Percentiles rank a stretch among this genome's conserved stretches.
Evolutionary conservation across 2,888 invertebrate species (phyloP).

Genomic region (Apamea crenata): DNA sequence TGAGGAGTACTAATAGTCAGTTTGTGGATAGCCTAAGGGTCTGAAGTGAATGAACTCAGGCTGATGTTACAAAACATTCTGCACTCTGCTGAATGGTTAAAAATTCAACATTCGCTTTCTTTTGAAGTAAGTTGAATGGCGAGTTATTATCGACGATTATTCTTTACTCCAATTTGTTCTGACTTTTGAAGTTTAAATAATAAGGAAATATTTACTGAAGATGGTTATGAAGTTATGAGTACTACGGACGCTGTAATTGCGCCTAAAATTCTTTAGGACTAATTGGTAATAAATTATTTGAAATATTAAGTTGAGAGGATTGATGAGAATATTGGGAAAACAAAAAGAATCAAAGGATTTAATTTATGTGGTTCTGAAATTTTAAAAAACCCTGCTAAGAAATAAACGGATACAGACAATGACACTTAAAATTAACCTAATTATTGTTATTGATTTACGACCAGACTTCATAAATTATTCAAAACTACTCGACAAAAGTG

Average conservation of each 20-base stretch:
- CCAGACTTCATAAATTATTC: constrained; percentile 31
- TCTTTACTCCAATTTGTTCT: constrained; percentile 56
- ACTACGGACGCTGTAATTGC: constrained; percentile 21
- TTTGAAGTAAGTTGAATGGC: constrained; percentile 71
- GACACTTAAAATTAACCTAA: constrained; percentile 18
- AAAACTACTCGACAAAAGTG: constrained; percentile 27
- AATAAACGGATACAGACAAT: not conserved
- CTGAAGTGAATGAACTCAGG: constrained; percentile 80
- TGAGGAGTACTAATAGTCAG: constrained; percentile 79
- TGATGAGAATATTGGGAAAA: not conserved
- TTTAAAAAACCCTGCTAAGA: rapidly evolving
- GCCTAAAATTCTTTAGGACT: not conserved
- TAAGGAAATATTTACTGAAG: constrained; percentile 59
- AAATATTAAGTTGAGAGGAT: not conserved
- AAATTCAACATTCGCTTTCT: constrained; percentile 73
- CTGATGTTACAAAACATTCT: constrained; percentile 63
- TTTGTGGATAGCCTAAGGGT: constrained; percentile 77
- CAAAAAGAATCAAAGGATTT: not conserved
- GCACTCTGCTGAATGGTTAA: constrained; percentile 64
- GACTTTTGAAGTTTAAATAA: constrained; percentile 53
- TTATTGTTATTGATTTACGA: constrained; percentile 18
- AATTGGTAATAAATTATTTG: constrained; percentile 11
- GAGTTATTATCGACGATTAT: constrained; percentile 62
- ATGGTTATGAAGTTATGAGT: constrained; percentile 32
- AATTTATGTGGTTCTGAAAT: not conserved